Base-by-base conservation (phyloP, 2,113 vertebrate genomes). In the Sebastes fasciatus region DNA sequence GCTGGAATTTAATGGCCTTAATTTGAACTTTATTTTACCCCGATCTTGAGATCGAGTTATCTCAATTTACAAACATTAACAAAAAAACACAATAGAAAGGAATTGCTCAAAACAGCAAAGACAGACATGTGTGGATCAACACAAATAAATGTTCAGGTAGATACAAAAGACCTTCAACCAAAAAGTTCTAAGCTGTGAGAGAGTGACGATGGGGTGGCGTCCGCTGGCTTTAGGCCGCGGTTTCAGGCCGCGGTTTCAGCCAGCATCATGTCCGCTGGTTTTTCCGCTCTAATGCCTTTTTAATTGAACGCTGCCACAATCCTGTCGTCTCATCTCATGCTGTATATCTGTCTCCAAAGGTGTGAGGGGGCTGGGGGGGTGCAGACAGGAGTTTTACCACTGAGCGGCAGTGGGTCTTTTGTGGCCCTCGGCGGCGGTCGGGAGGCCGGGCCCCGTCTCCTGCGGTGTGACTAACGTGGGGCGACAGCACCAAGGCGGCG, bases 391-490 rank as follows among this genome's bases (percentile, higher is more conserved):
- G 76, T 60, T 77, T 65, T 62, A 71, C 60, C 26, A 1, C 51
- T 1, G 21, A 21, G 61, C 40, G 14, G 71, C 75, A n/a, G 58
- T 26, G 74, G 88, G 75, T 45, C 85, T 82, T 89, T 92, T 89
- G 91, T 91, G 84, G 83, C 80, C 91, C 86, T 68, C 61, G 61
- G 77, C 81, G 43, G 80, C 55, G 23, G 68, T 49, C 58, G 34
- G 77, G 68, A 71, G 76, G 80, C 63, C 55, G 68, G 82, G 81
- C 67, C 82, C 80, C 82, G 84, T 87, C 94, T 95, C 92, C 92
- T 61, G 82, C 60, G 69, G 91, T 87, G 94, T 95, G 94, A 95
- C 94, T 94, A 95, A 95, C 91, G 74, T 52, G 82, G 79, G 88
- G 80, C 86, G 94, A 94, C 94, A 94, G 93, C 72, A 83, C 93